Evolutionary conservation across 1,140 invertebrate species (phyloP).

Genomic region (Neuroterus valhalla): DNA sequence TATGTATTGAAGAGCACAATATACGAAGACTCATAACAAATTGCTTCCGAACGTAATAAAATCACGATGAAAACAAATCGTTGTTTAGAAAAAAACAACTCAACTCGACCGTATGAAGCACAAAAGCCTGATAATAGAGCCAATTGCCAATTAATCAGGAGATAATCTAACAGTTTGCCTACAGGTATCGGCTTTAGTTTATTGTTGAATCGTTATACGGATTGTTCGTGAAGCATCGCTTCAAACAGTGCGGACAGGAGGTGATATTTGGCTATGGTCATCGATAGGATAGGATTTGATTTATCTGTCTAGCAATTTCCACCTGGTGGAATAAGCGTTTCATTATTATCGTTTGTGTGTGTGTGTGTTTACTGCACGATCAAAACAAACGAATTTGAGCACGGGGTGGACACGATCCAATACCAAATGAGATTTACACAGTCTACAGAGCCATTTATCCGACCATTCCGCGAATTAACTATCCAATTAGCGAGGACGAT

Average conservation of each 20-base stretch:
- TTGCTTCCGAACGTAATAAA: no score
- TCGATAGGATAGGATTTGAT: conserved; percentile 2
- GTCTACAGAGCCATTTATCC: conserved; percentile 27
- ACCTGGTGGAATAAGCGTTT: conserved; percentile 24
- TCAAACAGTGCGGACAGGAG: neutral
- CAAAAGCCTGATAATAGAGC: neutral
- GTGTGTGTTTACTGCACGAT: conserved; percentile 22
- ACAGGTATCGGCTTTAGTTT: neutral
- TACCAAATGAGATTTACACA: conserved; percentile 29
- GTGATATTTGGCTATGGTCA: neutral
- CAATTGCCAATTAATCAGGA: neutral
- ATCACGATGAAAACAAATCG: no score
- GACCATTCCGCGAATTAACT: conserved; percentile 25
- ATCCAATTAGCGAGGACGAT: conserved; percentile 19
- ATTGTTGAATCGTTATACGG: neutral
- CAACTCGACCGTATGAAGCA: no score
- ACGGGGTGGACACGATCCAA: conserved; percentile 19
- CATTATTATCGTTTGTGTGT: conserved; percentile 13
- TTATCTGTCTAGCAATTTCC: conserved; percentile 25
- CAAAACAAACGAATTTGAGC: conserved; percentile 11
- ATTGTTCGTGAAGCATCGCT: conserved; percentile 3
- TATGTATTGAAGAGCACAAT: no score
- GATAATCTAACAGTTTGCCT: neutral
- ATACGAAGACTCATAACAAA: no score
- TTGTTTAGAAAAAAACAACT: no score